Base-by-base conservation (phyloP, 2,888 invertebrate genomes). In the Podotricha telesiphe region DNA sequence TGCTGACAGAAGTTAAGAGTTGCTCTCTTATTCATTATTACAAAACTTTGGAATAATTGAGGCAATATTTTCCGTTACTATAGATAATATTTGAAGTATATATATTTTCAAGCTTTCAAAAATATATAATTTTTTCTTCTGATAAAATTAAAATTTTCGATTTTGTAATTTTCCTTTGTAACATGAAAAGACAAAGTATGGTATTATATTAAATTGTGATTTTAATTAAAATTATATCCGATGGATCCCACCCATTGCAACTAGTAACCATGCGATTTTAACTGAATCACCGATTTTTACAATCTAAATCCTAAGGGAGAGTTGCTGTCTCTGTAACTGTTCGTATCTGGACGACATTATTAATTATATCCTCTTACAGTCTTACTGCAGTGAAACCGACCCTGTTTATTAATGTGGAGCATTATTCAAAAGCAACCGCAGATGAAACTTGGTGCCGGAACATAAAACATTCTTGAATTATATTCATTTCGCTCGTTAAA, bases 371-470 rank as follows among this genome's bases (percentile, higher is more conserved):
- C 82, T 83, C 82, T 85, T 86, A 85, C 80, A 82, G 82, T 82
- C 82, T 85, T 79, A 82, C 84, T 78, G 82, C 78, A 79, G 79
- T 79, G 79, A 80, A 79, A 85, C 83, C 84, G 82, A 85, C 86
- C 80, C 85, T 87, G 89, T 87, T 88, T 91, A 91, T 92, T 89
- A 91, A 91, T 91, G 90, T 82, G 77, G 74, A 78, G 82, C 87
- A 91, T 91, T 90, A 91, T 87, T 91, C 87, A 89, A 81, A 78
- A 77, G 80, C 83, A 81, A 77, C 90, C 90, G 80, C 89, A 91
- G 88, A 91, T 90, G 90, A 88, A 87, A 84, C 88, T 85, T 76
- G 75, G 79, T 80, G 79, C 78, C 76, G 78, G 82, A 79, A 79
- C 81, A 83, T 83, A 81, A 85, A 88, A 87, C 84, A 86, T 85